Percentiles rank a stretch among this genome's conserved stretches.
These are phyloP conservation scores for Notarius quadriscutis DNA, from an alignment of 2,113 vertebrate species.

Conservation along the genomic window DNA sequence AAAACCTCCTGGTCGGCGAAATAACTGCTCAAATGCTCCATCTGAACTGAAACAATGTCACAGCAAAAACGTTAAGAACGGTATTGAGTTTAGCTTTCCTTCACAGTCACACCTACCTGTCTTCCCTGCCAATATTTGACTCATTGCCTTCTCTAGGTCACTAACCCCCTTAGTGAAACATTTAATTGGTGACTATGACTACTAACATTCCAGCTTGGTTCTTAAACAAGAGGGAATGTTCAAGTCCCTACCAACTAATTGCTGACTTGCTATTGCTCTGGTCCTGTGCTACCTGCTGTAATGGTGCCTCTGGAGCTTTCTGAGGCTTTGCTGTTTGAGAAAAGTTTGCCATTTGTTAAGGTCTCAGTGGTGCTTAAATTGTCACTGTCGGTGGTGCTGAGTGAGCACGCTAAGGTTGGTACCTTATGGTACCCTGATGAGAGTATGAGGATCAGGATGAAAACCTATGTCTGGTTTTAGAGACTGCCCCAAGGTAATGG, in stretches of 20 bases:
- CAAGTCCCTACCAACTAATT: not conserved
- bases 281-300: not conserved
- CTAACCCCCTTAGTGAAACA: not conserved
- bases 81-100: not conserved
- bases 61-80: not conserved
- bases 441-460: not conserved
- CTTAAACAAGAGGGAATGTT: not conserved
- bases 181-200: not conserved
- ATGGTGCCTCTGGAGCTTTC: constrained; percentile 3
- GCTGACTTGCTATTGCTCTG: not conserved
- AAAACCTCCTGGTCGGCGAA: not conserved
- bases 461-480: not conserved
- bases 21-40: not conserved
- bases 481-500: not conserved
- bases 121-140: not conserved
- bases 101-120: not conserved
- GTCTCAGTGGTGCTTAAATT: not conserved
- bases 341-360: not conserved
- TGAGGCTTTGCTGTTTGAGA: not conserved
- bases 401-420: not conserved
- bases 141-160: not conserved
- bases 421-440: not conserved
- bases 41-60: not conserved
- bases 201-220: not conserved
- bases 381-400: not conserved